A percentile compares a stretch with the other conserved stretches of the same genome.
These are phyloP conservation scores for Abrostola triplasia DNA, from an alignment of 2,888 invertebrate species.

Conservation along the genomic window DNA sequence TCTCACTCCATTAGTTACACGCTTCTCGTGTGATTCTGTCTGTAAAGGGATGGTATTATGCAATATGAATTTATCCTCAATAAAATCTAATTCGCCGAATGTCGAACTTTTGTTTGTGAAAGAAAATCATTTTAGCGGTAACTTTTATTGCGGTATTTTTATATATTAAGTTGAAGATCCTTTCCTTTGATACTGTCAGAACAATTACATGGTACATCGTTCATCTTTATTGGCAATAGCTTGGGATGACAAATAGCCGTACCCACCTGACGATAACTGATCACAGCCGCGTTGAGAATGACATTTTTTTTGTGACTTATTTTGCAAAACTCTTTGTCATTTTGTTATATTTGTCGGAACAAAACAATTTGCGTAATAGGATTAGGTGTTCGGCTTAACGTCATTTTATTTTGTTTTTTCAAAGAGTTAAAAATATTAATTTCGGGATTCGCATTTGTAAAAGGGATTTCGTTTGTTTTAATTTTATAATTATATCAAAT, in stretches of 20 bases:
- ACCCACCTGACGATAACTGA: constrained; percentile 32
- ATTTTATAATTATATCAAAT: constrained; percentile 31
- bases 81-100: constrained; percentile 26
- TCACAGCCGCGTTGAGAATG: constrained; percentile 15
- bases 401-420: constrained; percentile 5
- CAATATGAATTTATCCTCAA: constrained; percentile 32
- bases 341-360: constrained; percentile 10
- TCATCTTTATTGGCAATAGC: constrained; percentile 37
- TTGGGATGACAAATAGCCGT: constrained; percentile 27
- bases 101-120: constrained; percentile 22
- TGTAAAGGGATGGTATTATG: constrained; percentile 40
- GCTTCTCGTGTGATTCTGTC: constrained; percentile 54
- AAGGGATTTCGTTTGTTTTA: constrained; percentile 19
- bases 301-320: constrained; percentile 13
- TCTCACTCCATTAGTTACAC: constrained; percentile 69
- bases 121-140: constrained; percentile 12
- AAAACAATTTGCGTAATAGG: constrained; percentile 23
- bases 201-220: constrained; percentile 32
- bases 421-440: constrained; percentile 17
- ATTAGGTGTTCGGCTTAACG: constrained; percentile 13
- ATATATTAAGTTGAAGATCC: neutral
- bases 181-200: constrained; percentile 21
- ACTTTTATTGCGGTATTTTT: constrained; percentile 30
- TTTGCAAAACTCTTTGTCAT: constrained; percentile 10
- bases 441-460: neutral